Evolutionary conservation across 2,113 vertebrate species (phyloP), one percentile per base, ranked within the genome.

Genomic region (Tragelaphus scriptus): DNA sequence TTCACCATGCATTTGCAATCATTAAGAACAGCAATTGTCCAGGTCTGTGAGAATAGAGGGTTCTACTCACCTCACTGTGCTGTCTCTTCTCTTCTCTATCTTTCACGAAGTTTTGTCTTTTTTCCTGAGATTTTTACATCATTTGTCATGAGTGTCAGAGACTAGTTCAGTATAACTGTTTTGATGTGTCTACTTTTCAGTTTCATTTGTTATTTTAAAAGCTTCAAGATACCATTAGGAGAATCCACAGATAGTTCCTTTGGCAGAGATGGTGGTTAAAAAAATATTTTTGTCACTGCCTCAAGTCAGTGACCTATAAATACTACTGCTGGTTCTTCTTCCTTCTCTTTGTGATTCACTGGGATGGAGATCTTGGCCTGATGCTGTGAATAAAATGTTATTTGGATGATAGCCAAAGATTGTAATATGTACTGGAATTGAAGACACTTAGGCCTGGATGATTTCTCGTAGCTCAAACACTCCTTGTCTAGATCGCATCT

Each of bases 151-250:
- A 97, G 44, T 86, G 95, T 93, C 8, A 65, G 59, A 59, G 36
- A 65, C 88, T 10, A 91, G 80, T 36, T 86, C 65, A 26, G 23
- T 88, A 15, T 26, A 79, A 32, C 63, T 87, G 49, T 85, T 98
- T 97, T 97, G 36, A 85, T 63, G 65, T 30, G 0, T 8, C 10
- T 2, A 11, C 59, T 90, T 95, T 96, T 89, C 71, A 80, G 80
- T 97, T 98, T 97, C 97, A 94, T 85, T 96, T 97, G 82, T 28
- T 7, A 68, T 90, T 97, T 98, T 90, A 80, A 77, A 96, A 95
- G 95, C 95, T 79, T 91, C 61, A 87, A 75, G 58, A 95, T 94
- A 65, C 51, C 77, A 96, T 88, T 95, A 96, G 88, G 95, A 97
- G 82, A 98, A 95, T 92, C 85, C 89, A 77, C 65, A 92, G 95